Base-by-base conservation (phyloP, 2,888 invertebrate genomes). In the Patella caerulea region DNA sequence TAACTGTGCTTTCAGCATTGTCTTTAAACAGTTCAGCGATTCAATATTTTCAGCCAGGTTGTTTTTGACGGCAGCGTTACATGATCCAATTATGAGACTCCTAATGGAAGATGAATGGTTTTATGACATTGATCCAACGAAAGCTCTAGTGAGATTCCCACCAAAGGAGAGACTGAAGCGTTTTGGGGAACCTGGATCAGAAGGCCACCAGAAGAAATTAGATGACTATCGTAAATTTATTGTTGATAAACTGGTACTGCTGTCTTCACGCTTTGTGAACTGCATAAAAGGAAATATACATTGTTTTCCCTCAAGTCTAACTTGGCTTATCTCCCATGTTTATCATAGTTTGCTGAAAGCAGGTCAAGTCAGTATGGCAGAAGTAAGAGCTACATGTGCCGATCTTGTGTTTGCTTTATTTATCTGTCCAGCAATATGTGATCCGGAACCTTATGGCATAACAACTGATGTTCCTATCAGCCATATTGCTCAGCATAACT, bases 401-500 rank as follows among this genome's bases (percentile, higher is more conserved):
- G 98, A 99, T 90, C 93, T 99, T 79, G 95, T 99, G 52, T 95
- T 99, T 90, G 96, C 96, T 14, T 94, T 96, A 90, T 97, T 98
- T 90, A 95, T 99, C 79, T 99, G 98, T 89, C 98, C 98, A 3
- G 98, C 98, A 0, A 96, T 99, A 76, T 96, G 98, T 73, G 97
- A 97, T 93, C 99, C 99, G 0, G 98, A 98, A 91, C 95, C 97
- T 1, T 95, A 97, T 92, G 98, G 98, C 19, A 96, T 99, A 76
- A 93, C 93, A 2, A 96, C 96, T 4, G 98, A 98, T 89, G 95
- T 96, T 1, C 96, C 97, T 11, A 96, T 99, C 77, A 96, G 96
- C 70, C 95, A 96, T 88, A 95, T 97, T 78, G 97, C 97, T 7
- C 93, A 98, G 59, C 97, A 97, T 92, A 99, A 94, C 89, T 90